Evolutionary conservation across 2,113 vertebrate species (phyloP), one percentile per base, ranked within the genome.

Genomic region (Electrona antarctica): DNA sequence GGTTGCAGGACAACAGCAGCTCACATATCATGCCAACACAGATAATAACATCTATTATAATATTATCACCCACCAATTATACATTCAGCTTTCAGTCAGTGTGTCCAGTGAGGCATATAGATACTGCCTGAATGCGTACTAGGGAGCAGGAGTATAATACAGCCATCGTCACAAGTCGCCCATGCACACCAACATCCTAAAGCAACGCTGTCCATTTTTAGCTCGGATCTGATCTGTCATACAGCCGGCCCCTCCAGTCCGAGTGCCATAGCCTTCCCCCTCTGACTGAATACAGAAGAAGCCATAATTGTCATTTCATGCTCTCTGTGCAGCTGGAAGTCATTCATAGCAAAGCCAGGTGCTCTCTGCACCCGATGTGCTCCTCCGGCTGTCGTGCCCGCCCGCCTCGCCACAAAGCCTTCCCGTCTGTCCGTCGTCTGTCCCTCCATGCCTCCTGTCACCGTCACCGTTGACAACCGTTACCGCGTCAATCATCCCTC

Each of bases 401-500:
- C 21, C 76, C 47, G 63, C 69, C 69, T 13, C 2, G 58, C 61
- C 68, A 72, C 48, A 64, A 56, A 10, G 46, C 78, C 60, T 8
- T 45, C 60, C 81, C 70, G 61, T 71, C 76, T 78, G 76, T 78
- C 28, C 9, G 7, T 45, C 21, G 33, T 41, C 82, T 70, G 52
- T 74, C 13, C 41, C 10, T 28, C 28, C 65, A 51, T 67, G 6
- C 28, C 71, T 28, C 9, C 76, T n/a, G 52, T 75, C 58, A 7
- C 41, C 14, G 14, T 74, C 55, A 46, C 78, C 54, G 9, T 52
- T 21, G 59, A 69, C 82, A 71, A 60, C 81, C 55, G 77, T 68
- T 49, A 7, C 69, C 85, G 50, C 55, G 81, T 85, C 88, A 84
- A 76, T 91, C 86, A 81, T 45, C 50, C 45, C 70, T 58, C 80